Conservation (phyloP, 2,797 vertebrate species). For the Manis pentadactyla region DNA sequence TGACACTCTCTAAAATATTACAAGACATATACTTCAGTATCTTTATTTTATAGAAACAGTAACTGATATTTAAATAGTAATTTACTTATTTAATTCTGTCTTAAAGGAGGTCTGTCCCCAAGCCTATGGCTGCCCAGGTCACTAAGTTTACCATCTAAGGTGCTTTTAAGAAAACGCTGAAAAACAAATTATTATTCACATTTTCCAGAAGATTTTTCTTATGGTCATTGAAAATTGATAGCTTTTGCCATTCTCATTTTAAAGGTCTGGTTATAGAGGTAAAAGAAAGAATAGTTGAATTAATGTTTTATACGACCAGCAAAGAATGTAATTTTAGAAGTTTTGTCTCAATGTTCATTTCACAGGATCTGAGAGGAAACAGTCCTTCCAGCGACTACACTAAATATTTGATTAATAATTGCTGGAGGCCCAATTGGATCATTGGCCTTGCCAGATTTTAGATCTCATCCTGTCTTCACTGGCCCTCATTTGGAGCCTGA, state of each 20-base stretch:
- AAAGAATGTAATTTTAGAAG: neutral
- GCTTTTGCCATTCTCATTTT: neutral
- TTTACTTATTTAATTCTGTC: neutral
- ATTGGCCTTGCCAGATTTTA: neutral
- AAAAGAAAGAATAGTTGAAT: conserved; percentile 8
- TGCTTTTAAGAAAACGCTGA: neutral
- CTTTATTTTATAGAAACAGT: neutral
- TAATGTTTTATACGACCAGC: neutral
- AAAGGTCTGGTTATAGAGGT: neutral
- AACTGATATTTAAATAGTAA: neutral
- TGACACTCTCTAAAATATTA: neutral
- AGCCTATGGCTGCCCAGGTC: neutral
- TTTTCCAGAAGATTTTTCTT: neutral
- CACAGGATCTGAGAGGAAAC: neutral
- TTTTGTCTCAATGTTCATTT: neutral
- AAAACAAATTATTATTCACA: neutral
- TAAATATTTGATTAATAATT: conserved; percentile 22
- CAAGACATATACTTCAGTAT: neutral
- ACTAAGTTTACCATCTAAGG: neutral
- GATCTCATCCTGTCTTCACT: neutral
- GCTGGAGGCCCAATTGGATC: neutral
- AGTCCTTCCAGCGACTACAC: neutral
- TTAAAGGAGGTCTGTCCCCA: neutral
- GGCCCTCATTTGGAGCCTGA: neutral
- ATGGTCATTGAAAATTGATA: neutral